Base-by-base conservation (phyloP, 2,113 vertebrate genomes). In the Nothobranchius furzeri region DNA sequence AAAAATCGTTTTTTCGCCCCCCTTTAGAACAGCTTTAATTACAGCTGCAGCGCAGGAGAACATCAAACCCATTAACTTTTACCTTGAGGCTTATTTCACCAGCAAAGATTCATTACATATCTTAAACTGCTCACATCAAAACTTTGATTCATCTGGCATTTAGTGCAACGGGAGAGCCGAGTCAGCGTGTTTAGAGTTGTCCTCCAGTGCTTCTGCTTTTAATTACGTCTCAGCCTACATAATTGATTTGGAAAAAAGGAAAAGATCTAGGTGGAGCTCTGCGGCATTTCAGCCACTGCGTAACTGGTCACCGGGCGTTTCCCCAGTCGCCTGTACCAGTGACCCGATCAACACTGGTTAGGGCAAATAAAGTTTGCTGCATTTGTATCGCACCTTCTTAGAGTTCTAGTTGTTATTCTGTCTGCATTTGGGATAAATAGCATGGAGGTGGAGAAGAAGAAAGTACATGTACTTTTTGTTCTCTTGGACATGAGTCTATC, bases 41-140 rank as follows among this genome's bases (percentile, higher is more conserved):
- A 10, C 40, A 45, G 47, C 43, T 68, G 68, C 52, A 51, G 64
- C 68, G 14, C n/a, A 73, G 55, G 35, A 73, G 37, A 20, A 62
- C 64, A 68, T 69, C 12, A 42, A 72, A 78, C 36, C 74, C 55
- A 78, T 83, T 70, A 64, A 77, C 12, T 78, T 66, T 50, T 63
- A 46, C 82, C 71, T 45, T 59, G 15, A 65, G 79, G 75, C 70
- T 55, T 35, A 64, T 68, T 68, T 66, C 62, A 67, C 48, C 46
- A 40, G 55, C 9, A 55, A 60, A 57, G 55, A 75, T 59, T 61
- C 43, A 68, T 73, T 64, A 59, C 15, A 48, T 24, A 70, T 75
- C 30, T 69, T 48, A 51, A 64, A 68, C 45, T 60, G 58, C 68
- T 52, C 56, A 12, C 17, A 54, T 76, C 48, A 50, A 47, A 72